Evolutionary conservation across 2,113 vertebrate species (phyloP).

Genomic region (Bettongia penicillata): DNA sequence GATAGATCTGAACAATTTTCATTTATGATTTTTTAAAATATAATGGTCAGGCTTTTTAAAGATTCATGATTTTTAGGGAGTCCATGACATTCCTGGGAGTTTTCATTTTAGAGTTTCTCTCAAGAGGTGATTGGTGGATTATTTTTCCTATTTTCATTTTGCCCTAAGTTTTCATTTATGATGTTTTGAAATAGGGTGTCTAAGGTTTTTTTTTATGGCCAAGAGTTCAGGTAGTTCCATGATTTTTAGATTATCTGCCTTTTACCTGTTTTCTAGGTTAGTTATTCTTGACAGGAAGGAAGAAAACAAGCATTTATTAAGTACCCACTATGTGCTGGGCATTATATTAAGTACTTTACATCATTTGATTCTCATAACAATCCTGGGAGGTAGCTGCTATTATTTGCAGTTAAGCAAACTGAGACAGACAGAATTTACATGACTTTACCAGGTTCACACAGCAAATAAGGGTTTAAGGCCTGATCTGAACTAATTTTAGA

Average conservation of each 20-base stretch:
- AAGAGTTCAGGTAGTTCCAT: not conserved
- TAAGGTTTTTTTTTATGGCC: not conserved
- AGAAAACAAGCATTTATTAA: not conserved
- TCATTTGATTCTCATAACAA: not conserved
- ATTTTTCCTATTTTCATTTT: not conserved
- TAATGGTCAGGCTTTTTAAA: not conserved
- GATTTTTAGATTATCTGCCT: not conserved
- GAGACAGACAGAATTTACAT: not conserved
- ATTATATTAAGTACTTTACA: not conserved
- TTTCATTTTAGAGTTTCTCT: not conserved
- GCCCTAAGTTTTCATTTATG: not conserved
- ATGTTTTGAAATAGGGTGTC: not conserved
- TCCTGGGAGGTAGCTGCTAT: not conserved
- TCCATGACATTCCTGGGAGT: not conserved
- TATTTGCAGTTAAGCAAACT: not conserved
- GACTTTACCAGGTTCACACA: not conserved
- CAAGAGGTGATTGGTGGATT: not conserved
- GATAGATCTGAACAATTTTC: not conserved
- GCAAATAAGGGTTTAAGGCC: not conserved
- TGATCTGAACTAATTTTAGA: not conserved
- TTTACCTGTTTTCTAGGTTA: not conserved
- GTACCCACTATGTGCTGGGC: too few relatives aligned
- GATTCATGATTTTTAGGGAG: not conserved
- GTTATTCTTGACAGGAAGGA: not conserved
- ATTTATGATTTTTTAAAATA: not conserved